Base-by-base conservation (phyloP, 2,113 vertebrate genomes). In the Polypterus senegalus region DNA sequence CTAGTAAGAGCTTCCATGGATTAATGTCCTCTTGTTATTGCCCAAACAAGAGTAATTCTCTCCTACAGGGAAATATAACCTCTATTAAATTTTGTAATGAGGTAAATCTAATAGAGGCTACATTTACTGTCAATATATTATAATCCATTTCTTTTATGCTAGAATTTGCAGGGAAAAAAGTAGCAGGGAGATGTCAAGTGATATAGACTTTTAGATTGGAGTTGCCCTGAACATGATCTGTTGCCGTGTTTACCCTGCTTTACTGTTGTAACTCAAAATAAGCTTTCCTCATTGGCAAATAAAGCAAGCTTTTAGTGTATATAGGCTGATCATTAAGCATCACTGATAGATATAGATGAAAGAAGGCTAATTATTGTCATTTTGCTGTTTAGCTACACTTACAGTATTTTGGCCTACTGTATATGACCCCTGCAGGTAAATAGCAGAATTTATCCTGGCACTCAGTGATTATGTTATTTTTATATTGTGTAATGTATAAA, bases 21-120 rank as follows among this genome's bases (percentile, higher is more conserved):
- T 58, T 58, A 58, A 58, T 58, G 56, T 58, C 56, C 56, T 58
- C 27, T 3, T 58, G 56, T 58, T 58, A 58, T 27, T 58, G 6
- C 6, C n/a, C 56, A 58, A 58, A 58, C 56, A 58, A 58, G 56
- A 45, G 56, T 44, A 58, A 44, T 58, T 58, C 46, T 56, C 3
- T 45, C 56, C 56, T 58, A 45, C 8, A 58, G 56, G 56, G 56
- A 57, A 57, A 57, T 57, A 57, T 45, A 45, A 6, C 56, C 56
- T 44, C 56, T 45, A 57, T 57, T 57, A 57, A 2, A 57, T 57
- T 57, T 57, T 45, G 56, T 57, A 57, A 57, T 57, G 56, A 57
- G 56, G 10, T 45, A 45, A 57, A 57, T 57, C 4, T 57, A 3
- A 58, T 58, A 43, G 6, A 44, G 56, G 5, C 56, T 58, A 8